These are phyloP conservation scores for Onthophagus taurus DNA, from an alignment of 1,140 invertebrate species.

Conservation along the genomic window DNA sequence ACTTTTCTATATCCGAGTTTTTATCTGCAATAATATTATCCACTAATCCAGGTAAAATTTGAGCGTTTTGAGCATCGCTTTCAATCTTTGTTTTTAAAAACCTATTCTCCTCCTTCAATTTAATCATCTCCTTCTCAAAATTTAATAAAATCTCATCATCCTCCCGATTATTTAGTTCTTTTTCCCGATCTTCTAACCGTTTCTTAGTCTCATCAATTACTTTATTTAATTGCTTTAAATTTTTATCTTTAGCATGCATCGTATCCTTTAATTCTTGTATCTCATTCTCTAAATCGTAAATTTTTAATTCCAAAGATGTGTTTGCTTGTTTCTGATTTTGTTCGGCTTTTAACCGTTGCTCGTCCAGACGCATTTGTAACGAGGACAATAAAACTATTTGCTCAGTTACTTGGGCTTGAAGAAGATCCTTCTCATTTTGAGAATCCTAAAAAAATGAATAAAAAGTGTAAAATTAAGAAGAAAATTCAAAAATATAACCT, in stretches of 20 bases:
- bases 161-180: constrained; percentile 40
- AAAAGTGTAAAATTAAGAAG: not conserved
- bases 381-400: constrained; percentile 69
- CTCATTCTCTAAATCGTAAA: constrained; percentile 54
- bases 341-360: constrained; percentile 61
- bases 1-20: constrained; percentile 55
- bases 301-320: constrained; percentile 52
- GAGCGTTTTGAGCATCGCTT: constrained; percentile 37
- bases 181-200: constrained; percentile 43
- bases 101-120: constrained; percentile 44
- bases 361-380: constrained; percentile 66
- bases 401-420: constrained; percentile 69
- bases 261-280: constrained; percentile 46
- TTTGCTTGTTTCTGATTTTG: constrained; percentile 57
- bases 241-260: constrained; percentile 47
- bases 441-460: constrained; percentile 50
- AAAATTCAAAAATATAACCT: not conserved
- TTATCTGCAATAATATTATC: constrained; percentile 56
- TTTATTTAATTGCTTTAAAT: constrained; percentile 43
- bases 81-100: constrained; percentile 42
- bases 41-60: constrained; percentile 46
- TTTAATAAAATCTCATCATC: constrained; percentile 45
- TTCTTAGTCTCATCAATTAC: constrained; percentile 38
- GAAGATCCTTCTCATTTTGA: constrained; percentile 64
- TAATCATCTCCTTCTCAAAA: constrained; percentile 44